Base-by-base conservation (phyloP, 2,888 invertebrate genomes). In the Plebejus argus region DNA sequence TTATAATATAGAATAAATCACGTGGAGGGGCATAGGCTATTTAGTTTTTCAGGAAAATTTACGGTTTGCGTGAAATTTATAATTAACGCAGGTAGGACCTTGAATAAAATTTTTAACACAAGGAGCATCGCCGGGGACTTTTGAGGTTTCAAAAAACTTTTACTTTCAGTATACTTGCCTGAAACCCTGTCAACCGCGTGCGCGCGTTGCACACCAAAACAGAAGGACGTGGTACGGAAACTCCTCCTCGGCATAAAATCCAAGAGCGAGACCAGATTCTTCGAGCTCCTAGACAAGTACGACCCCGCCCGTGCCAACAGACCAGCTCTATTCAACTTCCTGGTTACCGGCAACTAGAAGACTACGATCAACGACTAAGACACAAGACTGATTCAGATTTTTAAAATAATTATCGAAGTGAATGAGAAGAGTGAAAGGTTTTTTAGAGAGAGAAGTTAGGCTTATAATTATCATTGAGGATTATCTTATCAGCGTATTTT, bases 131-230 rank as follows among this genome's bases (percentile, higher is more conserved):
- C n/a, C n/a, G n/a, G n/a, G n/a, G n/a, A n/a, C n/a, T n/a, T n/a
- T n/a, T n/a, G n/a, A n/a, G n/a, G n/a, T n/a, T n/a, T n/a, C n/a
- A n/a, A n/a, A n/a, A n/a, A n/a, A n/a, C n/a, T n/a, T n/a, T n/a
- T n/a, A n/a, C 76, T 93, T 94, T 7, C 89, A 97, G 96, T 95
- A 81, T 95, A 95, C n/a, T 90, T 97, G 77, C 96, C 96, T 7
- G 96, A 97, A 85, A 96, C 96, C 0, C 89, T 97, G 78, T 90
- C 94, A 78, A 96, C 96, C 4, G 95, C 96, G 18, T 97, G 97
- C 86, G 91, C 89, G 8, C 96, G 96, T 83, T 97, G 97, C 86
- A 95, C 95, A 20, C 91, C 95, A 18, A 95, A 95, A 81, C 96
- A 97, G 87, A 96, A 95, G 83, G 87, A 89, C 74, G 95, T 96